Percentiles rank a stretch among this genome's conserved stretches.
Conservation (phyloP, 2,797 vertebrate species). For the Cyprinella venusta region DNA sequence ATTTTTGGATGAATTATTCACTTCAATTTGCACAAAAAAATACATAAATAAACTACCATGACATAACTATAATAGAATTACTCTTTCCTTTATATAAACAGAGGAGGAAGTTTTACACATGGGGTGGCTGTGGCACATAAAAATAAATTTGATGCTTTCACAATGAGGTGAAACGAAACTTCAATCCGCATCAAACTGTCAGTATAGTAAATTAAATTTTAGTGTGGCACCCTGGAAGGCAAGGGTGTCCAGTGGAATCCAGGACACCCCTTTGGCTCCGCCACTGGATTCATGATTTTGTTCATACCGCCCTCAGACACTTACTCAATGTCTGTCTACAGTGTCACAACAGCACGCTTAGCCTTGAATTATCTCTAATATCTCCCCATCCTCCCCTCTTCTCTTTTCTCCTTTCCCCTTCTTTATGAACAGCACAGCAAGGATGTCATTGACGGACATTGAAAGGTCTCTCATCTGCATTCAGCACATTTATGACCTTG, state of each 20-base stretch:
- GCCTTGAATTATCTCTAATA: slow-evolving; percentile 32
- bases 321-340: slow-evolving; percentile 17
- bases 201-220: neutral
- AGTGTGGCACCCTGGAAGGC: neutral
- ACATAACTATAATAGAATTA: neutral
- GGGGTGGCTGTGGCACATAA: neutral
- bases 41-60: too few species aligned
- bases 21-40: too few species aligned
- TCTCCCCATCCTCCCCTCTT: slow-evolving; percentile 8
- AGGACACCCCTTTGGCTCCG: neutral
- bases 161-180: neutral
- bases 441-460: slow-evolving; percentile 27
- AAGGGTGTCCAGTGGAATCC: neutral
- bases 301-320: neutral
- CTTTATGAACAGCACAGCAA: slow-evolving; percentile 13
- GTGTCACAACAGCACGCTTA: neutral
- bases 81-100: neutral
- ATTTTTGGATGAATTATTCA: too few species aligned
- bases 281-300: neutral
- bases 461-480: slow-evolving; percentile 46
- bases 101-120: neutral
- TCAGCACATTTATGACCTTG: slow-evolving; percentile 42
- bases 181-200: neutral
- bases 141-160: neutral
- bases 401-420: neutral